phyloP scores from a whole-genome alignment of 2,888 invertebrate genomes.

The Heliconius erato region DNA sequence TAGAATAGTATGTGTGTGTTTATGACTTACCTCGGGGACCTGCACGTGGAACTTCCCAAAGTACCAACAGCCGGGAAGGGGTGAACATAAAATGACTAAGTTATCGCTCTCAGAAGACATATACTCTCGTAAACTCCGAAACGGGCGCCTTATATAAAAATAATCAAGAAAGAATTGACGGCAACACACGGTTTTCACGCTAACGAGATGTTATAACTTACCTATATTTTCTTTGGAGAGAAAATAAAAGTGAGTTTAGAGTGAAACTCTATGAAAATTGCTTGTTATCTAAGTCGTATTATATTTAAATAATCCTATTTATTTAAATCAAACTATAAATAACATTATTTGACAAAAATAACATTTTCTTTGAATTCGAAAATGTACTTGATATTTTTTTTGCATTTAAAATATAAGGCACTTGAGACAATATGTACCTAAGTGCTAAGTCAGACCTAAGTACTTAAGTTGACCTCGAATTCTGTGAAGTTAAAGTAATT shows the following conservation, averaged over 20 bases:
- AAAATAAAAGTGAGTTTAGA: background rate
- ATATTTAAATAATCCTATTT: no score
- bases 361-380: no score
- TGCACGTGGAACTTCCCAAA: slow-evolving; percentile 76
- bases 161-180: slow-evolving; percentile 80
- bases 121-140: slow-evolving; percentile 81
- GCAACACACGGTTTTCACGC: slow-evolving; percentile 55
- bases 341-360: background rate
- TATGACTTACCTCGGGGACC: slow-evolving; percentile 78
- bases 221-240: slow-evolving; percentile 22
- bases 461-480: no score
- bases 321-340: background rate
- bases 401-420: no score
- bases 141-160: slow-evolving; percentile 79
- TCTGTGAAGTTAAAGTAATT: no score
- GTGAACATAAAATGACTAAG: slow-evolving; percentile 85
- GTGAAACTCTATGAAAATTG: slow-evolving; percentile 6
- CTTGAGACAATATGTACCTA: no score
- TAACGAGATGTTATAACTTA: slow-evolving; percentile 50
- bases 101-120: slow-evolving; percentile 84
- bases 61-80: slow-evolving; percentile 74
- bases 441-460: no score
- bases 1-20: slow-evolving; percentile 80
- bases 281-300: no score
- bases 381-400: no score